Evolutionary conservation across 2,113 vertebrate species (phyloP), one percentile per base, ranked within the genome.

Genomic region (Eurystomus gularis): DNA sequence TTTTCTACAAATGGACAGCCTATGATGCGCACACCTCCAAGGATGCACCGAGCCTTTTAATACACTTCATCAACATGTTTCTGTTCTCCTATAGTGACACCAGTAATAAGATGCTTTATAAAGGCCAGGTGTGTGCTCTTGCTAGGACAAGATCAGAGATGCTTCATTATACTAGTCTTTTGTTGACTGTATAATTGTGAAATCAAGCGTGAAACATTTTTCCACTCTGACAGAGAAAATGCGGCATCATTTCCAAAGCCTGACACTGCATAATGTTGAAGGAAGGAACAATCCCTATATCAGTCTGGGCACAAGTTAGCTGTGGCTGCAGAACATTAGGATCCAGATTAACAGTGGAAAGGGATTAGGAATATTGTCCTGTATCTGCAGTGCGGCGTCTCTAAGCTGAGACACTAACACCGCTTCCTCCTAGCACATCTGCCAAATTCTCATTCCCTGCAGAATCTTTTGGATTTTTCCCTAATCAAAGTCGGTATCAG

Each of bases 61-160:
- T 99, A 57, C 98, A 99, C 94, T 99, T 99, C 75, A 99, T 99
- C 95, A 99, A 99, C 97, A 99, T 99, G 99, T 99, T 99, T 95
- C 98, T 99, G 54, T 99, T 99, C 97, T 99, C 98, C 96, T 99
- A 99, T 78, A 92, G 65, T 1, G 99, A 99, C 77, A 96, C 98
- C 58, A 98, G 88, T 46, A 97, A 84, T 84, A 97, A 98, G 37
- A 98, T 98, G 88, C 98, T 99, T 20, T 99, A 99, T 89, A 98
- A 93, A n/a, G 99, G 99, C 86, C 99, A 99, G 99, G 99, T 99
- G 51, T 1, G 98, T 98, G 89, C 75, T 54, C 42, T 75, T 46
- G n/a, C 55, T 83, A 7, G 60, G 28, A 28, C 16, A 58, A 23
- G 25, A 44, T 44, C 28, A 44, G 25, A 58, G 51, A 20, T 57